These are phyloP conservation scores for Lucilia sericata DNA, from an alignment of 1,140 invertebrate species.

Conservation along the genomic window DNA sequence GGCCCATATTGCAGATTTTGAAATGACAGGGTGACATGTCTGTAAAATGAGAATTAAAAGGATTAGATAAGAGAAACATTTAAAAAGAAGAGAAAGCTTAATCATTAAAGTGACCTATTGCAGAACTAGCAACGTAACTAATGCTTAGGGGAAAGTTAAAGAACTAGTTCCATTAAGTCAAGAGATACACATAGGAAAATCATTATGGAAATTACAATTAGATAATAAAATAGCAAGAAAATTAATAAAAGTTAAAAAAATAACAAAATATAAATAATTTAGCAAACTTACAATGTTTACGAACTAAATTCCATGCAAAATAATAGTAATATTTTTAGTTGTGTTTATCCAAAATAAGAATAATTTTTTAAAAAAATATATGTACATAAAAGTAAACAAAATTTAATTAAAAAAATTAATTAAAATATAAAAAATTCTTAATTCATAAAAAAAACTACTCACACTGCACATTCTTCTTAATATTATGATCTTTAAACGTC, in stretches of 20 bases:
- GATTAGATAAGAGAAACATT: background rate
- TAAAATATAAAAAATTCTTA: background rate
- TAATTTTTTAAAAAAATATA: background rate
- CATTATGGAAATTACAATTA: too few species aligned
- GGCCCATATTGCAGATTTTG: constrained; percentile 66
- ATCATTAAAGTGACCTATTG: too few species aligned
- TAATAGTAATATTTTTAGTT: background rate
- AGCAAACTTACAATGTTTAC: constrained; percentile 65
- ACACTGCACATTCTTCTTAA: constrained; percentile 65
- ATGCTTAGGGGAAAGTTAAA: too few species aligned
- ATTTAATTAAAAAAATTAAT: background rate
- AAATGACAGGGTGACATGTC: constrained; percentile 66
- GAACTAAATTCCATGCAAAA: constrained; percentile 52
- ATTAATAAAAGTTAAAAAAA: too few species aligned
- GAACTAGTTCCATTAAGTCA: too few species aligned
- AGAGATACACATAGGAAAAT: too few species aligned
- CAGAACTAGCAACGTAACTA: too few species aligned
- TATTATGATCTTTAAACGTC: constrained; percentile 56
- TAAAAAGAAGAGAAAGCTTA: background rate
- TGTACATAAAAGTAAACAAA: background rate
- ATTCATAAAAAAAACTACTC: constrained; percentile 48
- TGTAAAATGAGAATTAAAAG: constrained; percentile 38
- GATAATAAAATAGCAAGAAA: too few species aligned
- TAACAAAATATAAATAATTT: constrained; percentile 4
- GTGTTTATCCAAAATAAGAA: background rate